Base-by-base conservation (phyloP, 2,888 invertebrate species). In the Melitaea athalia region DNA sequence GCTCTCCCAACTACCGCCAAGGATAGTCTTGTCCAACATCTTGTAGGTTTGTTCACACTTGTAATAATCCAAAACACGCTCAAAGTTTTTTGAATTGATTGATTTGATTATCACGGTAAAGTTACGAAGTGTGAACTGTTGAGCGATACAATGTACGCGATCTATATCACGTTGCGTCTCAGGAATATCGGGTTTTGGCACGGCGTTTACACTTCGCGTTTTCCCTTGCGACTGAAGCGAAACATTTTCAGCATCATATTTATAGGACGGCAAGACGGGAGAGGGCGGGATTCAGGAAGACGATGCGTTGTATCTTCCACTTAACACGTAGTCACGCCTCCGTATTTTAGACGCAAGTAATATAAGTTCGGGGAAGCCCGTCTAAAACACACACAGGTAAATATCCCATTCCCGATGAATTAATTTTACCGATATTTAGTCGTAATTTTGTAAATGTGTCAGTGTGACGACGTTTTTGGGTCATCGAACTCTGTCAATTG, bases 1-100 rank as follows among this genome's bases (percentile, higher is more conserved):
- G 78, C 92, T 92, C 80, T 92, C 92, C 92, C 91, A 92, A 83
- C 92, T 92, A 79, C 89, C 90, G 72, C 92, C 91, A 74, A 92
- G 72, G 72, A 88, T 82, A 62, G 85, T 84, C 79, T 88, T 91
- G 86, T 92, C 92, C 91, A 92, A 85, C 92, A 92, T 92, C 53
- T 80, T 85, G 76, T 17, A 72, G 79, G 78, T 78, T 76, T 69
- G 63, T 70, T 80, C 31, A 53, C 53, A 38, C 2, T 38, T 38
- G 2, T 38, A 7, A 38, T 8, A 42, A 72, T 68, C 59, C 53
- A 66, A 70, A 71, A 64, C 74, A 72, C 72, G 59, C 45, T 59
- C 57, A 68, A 60, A 57, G 45, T 59, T 70, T 74, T n/a, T 61
- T 70, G 49, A 66, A 75, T 78, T 76, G 75, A 78, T n/a, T n/a